Evolutionary conservation across 2,888 invertebrate genomes (phyloP).

Genomic region (Eremobia ochroleuca): DNA sequence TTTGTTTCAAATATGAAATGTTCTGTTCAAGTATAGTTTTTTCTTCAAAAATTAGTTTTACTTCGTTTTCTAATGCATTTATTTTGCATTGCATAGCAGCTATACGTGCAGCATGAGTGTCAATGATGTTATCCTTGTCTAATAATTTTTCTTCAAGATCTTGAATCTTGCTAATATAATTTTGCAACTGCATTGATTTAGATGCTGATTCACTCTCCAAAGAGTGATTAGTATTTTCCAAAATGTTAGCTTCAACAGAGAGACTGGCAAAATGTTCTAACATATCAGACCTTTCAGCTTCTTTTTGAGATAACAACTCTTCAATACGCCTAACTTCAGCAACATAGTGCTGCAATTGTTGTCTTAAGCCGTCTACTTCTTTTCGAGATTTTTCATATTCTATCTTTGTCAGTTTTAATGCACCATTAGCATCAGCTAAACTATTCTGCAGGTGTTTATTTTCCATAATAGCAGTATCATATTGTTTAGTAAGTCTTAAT

Average conservation of each 20-base stretch:
- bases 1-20: slow-evolving; percentile 84
- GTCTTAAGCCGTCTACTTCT: slow-evolving; percentile 94
- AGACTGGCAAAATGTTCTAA: slow-evolving; percentile 95
- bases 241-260: slow-evolving; percentile 94
- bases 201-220: slow-evolving; percentile 95
- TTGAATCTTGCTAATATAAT: slow-evolving; percentile 87
- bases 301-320: slow-evolving; percentile 94
- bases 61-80: slow-evolving; percentile 85
- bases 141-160: slow-evolving; percentile 92
- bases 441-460: slow-evolving; percentile 94
- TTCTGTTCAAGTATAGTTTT: slow-evolving; percentile 86
- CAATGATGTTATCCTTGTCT: slow-evolving; percentile 86
- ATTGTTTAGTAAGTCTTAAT: slow-evolving; percentile 88
- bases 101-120: slow-evolving; percentile 82
- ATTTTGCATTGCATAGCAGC: slow-evolving; percentile 84
- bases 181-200: slow-evolving; percentile 91
- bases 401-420: slow-evolving; percentile 91
- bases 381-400: slow-evolving; percentile 93
- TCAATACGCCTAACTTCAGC: slow-evolving; percentile 95
- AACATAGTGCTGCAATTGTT: slow-evolving; percentile 95
- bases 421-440: slow-evolving; percentile 92
- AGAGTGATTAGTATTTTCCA: slow-evolving; percentile 95
- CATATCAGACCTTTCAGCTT: slow-evolving; percentile 95
- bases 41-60: slow-evolving; percentile 86
- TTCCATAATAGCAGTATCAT: slow-evolving; percentile 92